Base-by-base conservation (phyloP, 2,113 vertebrate species). In the Ophiodon elongatus region DNA sequence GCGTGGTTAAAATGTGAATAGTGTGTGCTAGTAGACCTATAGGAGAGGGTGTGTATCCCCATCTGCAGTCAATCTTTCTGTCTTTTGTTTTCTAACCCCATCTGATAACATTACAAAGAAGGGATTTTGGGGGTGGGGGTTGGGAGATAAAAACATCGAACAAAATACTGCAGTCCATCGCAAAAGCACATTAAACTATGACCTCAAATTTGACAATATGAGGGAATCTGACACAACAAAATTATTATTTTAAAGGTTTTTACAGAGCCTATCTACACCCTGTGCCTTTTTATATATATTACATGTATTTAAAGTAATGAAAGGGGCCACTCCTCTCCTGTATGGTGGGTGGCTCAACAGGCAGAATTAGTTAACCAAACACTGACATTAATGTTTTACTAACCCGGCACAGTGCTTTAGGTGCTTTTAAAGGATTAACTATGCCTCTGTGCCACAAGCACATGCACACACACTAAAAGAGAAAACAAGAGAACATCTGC, bases 381-480 rank as follows among this genome's bases (percentile, higher is more conserved):
- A 63, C 79, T 25, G 19, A 31, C 71, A 79, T 88, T 87, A 89
- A 75, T 77, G 79, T 80, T 75, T 84, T 54, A 70, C 83, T 82
- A 74, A 85, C 79, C 74, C 67, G 63, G 67, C n/a, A 47, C 37
- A 56, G 63, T 69, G 45, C 82, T 82, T 73, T 25, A 75, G 62
- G 83, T 83, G 87, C 89, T 92, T 92, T 93, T 89, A 92, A 92
- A 82, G 84, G 91, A 92, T 94, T 93, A 91, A 86, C 79, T 87
- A 25, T 74, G 50, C 67, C 35, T 80, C 47, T 85, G 73, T 81
- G 29, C 19, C 80, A 86, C 71, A 56, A 31, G 52, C 73, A 77
- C 15, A 54, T 50, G 59, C 60, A 60, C 21, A 57, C 29, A 43
- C 39, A 45, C 13, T 39, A 19, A 84, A 41, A 70, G 2, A 57